These are phyloP conservation scores for Urocynchramus pylzowi DNA, from an alignment of 2,113 vertebrate species.

Conservation along the genomic window DNA sequence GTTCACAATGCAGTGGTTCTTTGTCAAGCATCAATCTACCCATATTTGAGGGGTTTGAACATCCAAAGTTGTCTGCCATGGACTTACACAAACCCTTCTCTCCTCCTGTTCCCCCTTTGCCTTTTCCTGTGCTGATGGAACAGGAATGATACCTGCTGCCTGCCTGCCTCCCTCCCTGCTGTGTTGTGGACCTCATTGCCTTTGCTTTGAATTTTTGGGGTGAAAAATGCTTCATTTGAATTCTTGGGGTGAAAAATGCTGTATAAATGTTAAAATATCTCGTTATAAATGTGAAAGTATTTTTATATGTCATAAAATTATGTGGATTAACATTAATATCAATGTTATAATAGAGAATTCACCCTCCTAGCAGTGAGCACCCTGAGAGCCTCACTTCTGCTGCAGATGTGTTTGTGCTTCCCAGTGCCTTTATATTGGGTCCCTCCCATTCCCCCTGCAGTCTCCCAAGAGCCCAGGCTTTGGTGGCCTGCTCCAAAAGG, in stretches of 20 bases:
- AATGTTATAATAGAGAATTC: background rate
- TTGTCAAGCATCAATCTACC: background rate
- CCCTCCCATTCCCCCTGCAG: rapidly evolving
- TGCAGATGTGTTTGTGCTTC: background rate
- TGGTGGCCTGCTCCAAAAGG: background rate
- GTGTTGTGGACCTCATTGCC: background rate
- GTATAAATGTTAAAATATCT: rapidly evolving
- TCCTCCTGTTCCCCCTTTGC: background rate
- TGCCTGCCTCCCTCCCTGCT: background rate
- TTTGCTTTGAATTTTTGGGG: background rate
- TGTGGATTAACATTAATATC: background rate
- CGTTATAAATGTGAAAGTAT: background rate
- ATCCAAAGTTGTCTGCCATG: background rate
- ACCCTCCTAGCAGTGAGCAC: background rate
- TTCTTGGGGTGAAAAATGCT: background rate
- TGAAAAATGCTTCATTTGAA: background rate
- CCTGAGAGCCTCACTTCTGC: background rate
- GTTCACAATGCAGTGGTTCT: rapidly evolving
- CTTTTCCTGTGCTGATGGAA: background rate
- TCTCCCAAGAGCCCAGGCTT: background rate
- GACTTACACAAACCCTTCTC: background rate
- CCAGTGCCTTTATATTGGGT: rapidly evolving
- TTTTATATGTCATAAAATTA: background rate
- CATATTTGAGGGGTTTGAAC: rapidly evolving
- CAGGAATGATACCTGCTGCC: background rate